phyloP scores from a whole-genome alignment of 2,888 invertebrate species.

The Trisateles emortualis region DNA sequence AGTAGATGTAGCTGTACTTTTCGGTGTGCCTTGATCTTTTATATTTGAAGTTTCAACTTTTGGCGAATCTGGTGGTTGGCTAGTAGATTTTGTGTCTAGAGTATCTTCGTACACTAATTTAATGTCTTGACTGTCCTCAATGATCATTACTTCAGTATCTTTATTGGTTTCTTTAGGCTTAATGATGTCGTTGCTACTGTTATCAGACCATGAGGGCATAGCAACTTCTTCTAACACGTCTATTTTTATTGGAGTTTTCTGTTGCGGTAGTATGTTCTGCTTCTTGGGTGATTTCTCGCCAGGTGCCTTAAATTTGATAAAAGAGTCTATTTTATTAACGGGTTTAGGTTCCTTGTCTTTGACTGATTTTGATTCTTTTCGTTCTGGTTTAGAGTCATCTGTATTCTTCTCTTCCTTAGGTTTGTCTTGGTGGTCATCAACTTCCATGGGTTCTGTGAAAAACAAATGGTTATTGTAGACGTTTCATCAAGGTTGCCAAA shows the following conservation, averaged over 20 bases:
- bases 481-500: no score
- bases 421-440: constrained; percentile 49
- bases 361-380: constrained; percentile 37
- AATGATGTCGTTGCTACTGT: constrained; percentile 75
- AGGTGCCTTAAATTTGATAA: constrained; percentile 76
- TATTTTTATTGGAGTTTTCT: constrained; percentile 75
- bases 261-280: constrained; percentile 53
- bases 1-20: background rate
- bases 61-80: constrained; percentile 40
- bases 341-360: constrained; percentile 46
- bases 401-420: constrained; percentile 22
- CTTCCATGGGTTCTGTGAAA: constrained; percentile 66
- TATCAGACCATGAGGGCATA: constrained; percentile 83
- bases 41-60: constrained; percentile 12
- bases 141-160: constrained; percentile 48
- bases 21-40: constrained; percentile 16
- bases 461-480: no score
- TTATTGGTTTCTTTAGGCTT: constrained; percentile 54
- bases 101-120: constrained; percentile 88
- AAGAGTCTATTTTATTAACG: constrained; percentile 67
- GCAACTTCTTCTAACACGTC: constrained; percentile 78
- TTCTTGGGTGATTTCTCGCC: constrained; percentile 68
- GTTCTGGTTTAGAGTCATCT: constrained; percentile 10
- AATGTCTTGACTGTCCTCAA: constrained; percentile 86
- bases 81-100: constrained; percentile 41